phyloP scores from a whole-genome alignment of 2,797 vertebrate species.

The Aselliscus stoliczkanus region DNA sequence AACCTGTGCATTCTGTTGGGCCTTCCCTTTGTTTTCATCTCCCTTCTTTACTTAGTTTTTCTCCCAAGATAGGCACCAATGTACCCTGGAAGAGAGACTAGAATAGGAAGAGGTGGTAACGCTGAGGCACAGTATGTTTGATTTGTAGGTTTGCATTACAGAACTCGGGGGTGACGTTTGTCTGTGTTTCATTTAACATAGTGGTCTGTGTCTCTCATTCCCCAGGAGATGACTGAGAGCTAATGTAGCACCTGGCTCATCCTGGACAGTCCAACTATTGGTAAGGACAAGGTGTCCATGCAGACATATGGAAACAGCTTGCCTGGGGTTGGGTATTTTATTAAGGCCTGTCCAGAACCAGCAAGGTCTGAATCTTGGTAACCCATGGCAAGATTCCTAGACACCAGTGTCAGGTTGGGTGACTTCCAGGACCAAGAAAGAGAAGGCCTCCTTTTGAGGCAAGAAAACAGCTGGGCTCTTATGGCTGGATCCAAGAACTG shows the following conservation, averaged over 20 bases:
- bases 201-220: background rate
- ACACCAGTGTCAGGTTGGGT: slow-evolving; percentile 57
- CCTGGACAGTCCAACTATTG: background rate
- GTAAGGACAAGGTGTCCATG: background rate
- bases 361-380: slow-evolving; percentile 48
- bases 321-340: background rate
- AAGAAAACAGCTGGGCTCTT: slow-evolving; percentile 63
- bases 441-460: slow-evolving; percentile 54
- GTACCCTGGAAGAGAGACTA: background rate
- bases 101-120: background rate
- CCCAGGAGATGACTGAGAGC: background rate
- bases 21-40: background rate
- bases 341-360: slow-evolving; percentile 30
- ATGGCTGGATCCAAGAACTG: slow-evolving; percentile 37
- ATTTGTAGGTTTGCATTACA: background rate
- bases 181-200: background rate
- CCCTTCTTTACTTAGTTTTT: slow-evolving; percentile 8
- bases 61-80: background rate
- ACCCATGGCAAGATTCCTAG: slow-evolving; percentile 62
- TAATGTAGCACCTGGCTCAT: background rate
- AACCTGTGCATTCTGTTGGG: no score
- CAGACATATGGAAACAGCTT: slow-evolving; percentile 27
- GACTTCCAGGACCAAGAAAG: slow-evolving; percentile 55
- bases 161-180: background rate
- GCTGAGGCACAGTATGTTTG: background rate